Conservation (phyloP, 2,113 vertebrate species). For the Scophthalmus maximus region DNA sequence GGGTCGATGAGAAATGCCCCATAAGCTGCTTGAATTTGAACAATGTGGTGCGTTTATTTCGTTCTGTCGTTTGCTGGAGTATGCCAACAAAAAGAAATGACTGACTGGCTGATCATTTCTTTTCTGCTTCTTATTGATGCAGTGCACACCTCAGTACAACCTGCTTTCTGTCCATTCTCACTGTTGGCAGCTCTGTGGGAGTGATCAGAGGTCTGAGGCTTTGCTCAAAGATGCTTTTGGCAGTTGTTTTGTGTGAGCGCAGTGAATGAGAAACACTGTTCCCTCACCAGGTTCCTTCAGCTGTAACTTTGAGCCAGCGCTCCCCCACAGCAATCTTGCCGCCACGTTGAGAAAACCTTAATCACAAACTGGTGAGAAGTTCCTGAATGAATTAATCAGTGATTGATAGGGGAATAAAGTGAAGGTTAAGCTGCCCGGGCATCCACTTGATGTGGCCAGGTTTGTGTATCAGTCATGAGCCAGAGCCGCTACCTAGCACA, state of each 20-base stretch:
- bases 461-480: conserved; percentile 68
- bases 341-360: conserved; percentile 33
- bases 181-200: background rate
- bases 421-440: conserved; percentile 57
- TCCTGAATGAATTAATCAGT: conserved; percentile 57
- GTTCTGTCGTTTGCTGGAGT: conserved; percentile 14
- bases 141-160: background rate
- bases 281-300: conserved; percentile 1
- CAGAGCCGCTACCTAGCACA: conserved; percentile 60
- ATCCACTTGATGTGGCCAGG: conserved; percentile 63
- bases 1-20: conserved; percentile 11
- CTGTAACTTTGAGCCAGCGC: background rate
- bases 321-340: background rate
- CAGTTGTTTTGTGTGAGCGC: conserved; percentile 2
- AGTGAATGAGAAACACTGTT: background rate
- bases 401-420: conserved; percentile 38
- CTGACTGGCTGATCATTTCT: background rate
- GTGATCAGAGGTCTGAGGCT: conserved; percentile 1
- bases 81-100: conserved; percentile 13
- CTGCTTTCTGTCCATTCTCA: background rate
- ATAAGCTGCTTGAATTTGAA: conserved; percentile 24
- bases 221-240: background rate
- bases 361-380: conserved; percentile 46
- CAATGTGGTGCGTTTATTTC: conserved; percentile 23
- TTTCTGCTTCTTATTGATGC: conserved; percentile 1